Evolutionary conservation across 2,113 vertebrate genomes (phyloP).

Genomic region (Malurus alboscapulatus): DNA sequence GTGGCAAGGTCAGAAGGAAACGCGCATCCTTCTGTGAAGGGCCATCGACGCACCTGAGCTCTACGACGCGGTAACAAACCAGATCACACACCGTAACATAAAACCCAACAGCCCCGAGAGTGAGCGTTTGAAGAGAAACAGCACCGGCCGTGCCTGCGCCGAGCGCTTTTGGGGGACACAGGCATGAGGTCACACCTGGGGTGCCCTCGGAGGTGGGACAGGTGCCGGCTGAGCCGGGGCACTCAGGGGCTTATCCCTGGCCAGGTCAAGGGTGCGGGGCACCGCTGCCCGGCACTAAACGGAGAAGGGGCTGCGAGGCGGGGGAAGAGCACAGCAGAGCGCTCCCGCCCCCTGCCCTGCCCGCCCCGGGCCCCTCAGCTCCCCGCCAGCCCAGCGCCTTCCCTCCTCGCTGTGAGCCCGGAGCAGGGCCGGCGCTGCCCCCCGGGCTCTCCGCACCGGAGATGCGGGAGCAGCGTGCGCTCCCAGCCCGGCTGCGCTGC

Average conservation of each 20-base stretch:
- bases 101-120: background rate
- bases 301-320: background rate
- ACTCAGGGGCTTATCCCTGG: background rate
- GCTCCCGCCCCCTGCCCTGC: background rate
- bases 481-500: background rate
- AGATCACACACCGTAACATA: too few relatives aligned
- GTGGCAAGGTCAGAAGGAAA: background rate
- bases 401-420: background rate
- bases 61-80: background rate
- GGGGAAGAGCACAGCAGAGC: background rate
- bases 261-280: rapidly evolving
- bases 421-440: rapidly evolving
- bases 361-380: too few relatives aligned
- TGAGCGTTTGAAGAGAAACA: background rate
- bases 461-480: background rate
- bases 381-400: rapidly evolving
- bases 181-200: background rate
- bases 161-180: background rate
- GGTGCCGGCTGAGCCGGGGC: background rate
- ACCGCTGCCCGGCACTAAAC: background rate
- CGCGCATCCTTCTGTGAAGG: background rate
- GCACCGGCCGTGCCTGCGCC: rapidly evolving
- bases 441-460: background rate
- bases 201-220: background rate
- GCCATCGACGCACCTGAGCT: background rate